Percentiles rank a stretch among this genome's conserved stretches.
Conservation (phyloP, 2,888 invertebrate species). For the Apamea anceps region DNA sequence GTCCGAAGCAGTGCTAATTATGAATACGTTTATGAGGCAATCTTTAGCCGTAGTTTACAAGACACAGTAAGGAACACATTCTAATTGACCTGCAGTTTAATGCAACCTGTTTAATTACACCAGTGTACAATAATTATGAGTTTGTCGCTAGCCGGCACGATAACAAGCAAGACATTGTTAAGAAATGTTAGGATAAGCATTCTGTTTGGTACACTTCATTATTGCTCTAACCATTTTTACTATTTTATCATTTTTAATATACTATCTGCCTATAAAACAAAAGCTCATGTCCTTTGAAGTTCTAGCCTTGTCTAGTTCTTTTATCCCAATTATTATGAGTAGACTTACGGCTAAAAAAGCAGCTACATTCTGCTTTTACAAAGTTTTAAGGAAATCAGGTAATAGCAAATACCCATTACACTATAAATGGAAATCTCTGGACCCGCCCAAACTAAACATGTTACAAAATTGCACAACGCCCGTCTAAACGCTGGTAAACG, state of each 20-base stretch:
- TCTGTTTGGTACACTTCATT: background rate
- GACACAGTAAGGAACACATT: constrained; percentile 40
- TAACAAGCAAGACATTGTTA: constrained; percentile 2
- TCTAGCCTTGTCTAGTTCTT: background rate
- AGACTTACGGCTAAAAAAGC: background rate
- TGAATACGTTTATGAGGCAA: constrained; percentile 34
- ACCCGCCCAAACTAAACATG: constrained; percentile 40
- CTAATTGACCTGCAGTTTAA: constrained; percentile 52
- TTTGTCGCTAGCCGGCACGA: constrained; percentile 20
- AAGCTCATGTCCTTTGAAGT: background rate
- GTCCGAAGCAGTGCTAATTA: constrained; percentile 7
- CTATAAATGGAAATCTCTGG: constrained; percentile 19
- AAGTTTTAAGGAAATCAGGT: constrained; percentile 31
- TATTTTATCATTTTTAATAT: too few species aligned
- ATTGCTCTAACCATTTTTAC: background rate
- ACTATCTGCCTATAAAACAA: background rate
- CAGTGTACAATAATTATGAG: constrained; percentile 15
- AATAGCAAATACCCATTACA: constrained; percentile 13
- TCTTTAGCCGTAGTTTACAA: constrained; percentile 26
- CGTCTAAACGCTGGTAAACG: constrained; percentile 33
- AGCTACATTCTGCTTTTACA: background rate
- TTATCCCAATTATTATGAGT: background rate
- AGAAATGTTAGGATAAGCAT: background rate
- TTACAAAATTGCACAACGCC: constrained; percentile 48
- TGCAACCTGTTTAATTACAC: constrained; percentile 34